Conservation (phyloP, 2,113 vertebrate species). For the Silurus asotus region DNA sequence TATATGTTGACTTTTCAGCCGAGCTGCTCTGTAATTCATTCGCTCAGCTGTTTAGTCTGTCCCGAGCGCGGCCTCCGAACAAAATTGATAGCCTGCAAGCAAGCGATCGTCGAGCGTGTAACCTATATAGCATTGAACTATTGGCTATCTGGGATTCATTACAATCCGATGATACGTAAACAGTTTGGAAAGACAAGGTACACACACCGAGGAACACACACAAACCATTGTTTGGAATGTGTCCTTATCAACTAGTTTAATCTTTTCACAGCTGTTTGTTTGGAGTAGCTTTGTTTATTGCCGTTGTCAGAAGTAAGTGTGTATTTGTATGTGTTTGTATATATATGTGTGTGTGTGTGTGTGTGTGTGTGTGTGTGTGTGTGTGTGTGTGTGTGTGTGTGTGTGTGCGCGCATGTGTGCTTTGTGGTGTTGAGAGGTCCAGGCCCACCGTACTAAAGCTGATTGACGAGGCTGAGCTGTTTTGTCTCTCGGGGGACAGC, state of each 20-base stretch:
- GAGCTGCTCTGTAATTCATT: slow-evolving; percentile 25
- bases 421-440: slow-evolving; percentile 50
- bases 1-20: slow-evolving; percentile 11
- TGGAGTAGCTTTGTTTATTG: slow-evolving; percentile 54
- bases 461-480: slow-evolving; percentile 55
- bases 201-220: slow-evolving; percentile 30
- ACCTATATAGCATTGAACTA: neutral
- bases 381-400: slow-evolving; percentile 18
- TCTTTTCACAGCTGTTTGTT: slow-evolving; percentile 53
- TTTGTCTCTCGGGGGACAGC: slow-evolving; percentile 47
- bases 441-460: slow-evolving; percentile 39
- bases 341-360: slow-evolving; percentile 14
- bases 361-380: slow-evolving; percentile 26
- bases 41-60: slow-evolving; percentile 29
- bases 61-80: neutral
- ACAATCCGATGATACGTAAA: neutral
- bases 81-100: slow-evolving; percentile 8
- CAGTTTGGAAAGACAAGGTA: slow-evolving; percentile 2
- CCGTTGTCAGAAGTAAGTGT: slow-evolving; percentile 42
- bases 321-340: slow-evolving; percentile 9
- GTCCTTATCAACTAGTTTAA: slow-evolving; percentile 55
- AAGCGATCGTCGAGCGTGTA: neutral
- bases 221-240: slow-evolving; percentile 48
- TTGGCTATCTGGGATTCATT: slow-evolving; percentile 31
- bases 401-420: slow-evolving; percentile 40